Evolutionary conservation across 2,888 invertebrate species (phyloP), one percentile per base, ranked within the genome.

Genomic region (Spialia ferax): DNA sequence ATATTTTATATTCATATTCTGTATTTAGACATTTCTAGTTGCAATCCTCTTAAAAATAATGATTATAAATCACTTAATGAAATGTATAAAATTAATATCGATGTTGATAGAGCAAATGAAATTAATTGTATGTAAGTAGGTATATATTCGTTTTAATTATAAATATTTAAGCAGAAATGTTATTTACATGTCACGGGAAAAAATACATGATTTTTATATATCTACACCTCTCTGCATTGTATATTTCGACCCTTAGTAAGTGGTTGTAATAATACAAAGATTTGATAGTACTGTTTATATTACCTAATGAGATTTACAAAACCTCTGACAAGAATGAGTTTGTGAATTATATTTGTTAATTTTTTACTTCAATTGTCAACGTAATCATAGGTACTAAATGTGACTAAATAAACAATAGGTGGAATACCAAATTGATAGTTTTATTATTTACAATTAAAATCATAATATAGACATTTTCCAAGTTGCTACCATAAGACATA

Each of bases 361-460:
- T 48, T 38, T 18, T 50, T 32, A 63, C 32, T 66, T 66, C 54
- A 60, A 52, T 52, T 42, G 50, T 26, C 59, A 26, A 38, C 59
- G 60, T 66, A 66, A 66, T 42, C 66, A 60, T 60, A 60, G 65
- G 57, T 65, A 65, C 59, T 57, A 52, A 52, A 52, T 72, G 69
- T 71, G 71, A 73, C 71, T 72, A 82, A 82, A 79, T 79, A 85
- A 80, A 83, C 79, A 78, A 82, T 76, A 63, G 73, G 74, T 77
- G 76, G 81, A 80, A 78, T 82, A 83, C 79, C 79, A 87, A 86
- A 87, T 90, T 86, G 86, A 88, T 88, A 87, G 86, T 88, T 91
- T 88, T 89, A 89, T 93, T 93, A 93, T 93, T 91, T 93, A 93
- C 93, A 93, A 84, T 87, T 82, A 76, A 87, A 89, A 90, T 81